Conservation (phyloP, 2,113 vertebrate species). For the Burhinus oedicnemus region DNA sequence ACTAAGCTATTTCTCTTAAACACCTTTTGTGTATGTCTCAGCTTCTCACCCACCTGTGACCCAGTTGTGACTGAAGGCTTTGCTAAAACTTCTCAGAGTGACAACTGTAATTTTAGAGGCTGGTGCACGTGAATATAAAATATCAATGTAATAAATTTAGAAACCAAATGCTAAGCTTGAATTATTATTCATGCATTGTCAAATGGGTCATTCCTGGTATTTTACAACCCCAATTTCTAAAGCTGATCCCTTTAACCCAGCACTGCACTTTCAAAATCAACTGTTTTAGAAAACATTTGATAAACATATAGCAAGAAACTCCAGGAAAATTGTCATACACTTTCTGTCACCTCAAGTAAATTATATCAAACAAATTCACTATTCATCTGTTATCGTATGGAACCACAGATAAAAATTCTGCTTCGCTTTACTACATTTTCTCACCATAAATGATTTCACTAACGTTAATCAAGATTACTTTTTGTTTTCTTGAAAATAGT, state of each 20-base stretch:
- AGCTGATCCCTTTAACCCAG: not conserved
- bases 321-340: not conserved
- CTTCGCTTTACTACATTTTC: not conserved
- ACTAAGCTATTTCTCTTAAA: not conserved
- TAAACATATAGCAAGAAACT: not conserved
- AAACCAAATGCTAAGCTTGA: not conserved
- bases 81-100: not conserved
- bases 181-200: not conserved
- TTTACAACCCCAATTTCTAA: not conserved
- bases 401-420: not conserved
- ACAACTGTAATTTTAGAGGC: not conserved
- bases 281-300: not conserved
- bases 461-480: not conserved
- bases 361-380: not conserved
- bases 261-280: not conserved
- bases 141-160: not conserved
- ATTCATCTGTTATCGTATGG: not conserved
- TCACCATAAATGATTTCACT: not conserved
- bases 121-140: not conserved
- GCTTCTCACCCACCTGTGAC: not conserved
- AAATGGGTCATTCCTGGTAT: not conserved
- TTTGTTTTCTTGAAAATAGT: not conserved
- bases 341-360: not conserved
- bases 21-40: not conserved
- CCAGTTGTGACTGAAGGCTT: not conserved